phyloP scores from a whole-genome alignment of 2,797 vertebrate species.

The Myripristis jacobus region DNA sequence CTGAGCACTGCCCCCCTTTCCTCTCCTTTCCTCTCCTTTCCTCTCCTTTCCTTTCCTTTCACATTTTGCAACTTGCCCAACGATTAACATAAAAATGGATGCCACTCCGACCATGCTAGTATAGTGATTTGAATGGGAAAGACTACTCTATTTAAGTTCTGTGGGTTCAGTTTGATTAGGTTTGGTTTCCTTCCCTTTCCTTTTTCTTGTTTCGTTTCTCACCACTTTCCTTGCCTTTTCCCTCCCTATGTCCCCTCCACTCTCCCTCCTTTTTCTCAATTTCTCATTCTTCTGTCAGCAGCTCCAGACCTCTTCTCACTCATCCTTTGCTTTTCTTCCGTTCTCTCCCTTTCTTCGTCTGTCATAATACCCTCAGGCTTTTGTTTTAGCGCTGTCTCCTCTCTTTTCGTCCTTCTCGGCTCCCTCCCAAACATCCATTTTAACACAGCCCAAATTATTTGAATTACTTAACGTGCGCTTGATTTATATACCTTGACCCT shows the following conservation, averaged over 20 bases:
- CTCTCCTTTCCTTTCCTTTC: constrained; percentile 1
- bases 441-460: constrained; percentile 12
- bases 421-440: neutral
- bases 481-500: constrained; percentile 39
- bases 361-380: constrained; percentile 7
- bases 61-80: too few species aligned
- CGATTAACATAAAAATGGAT: too few species aligned
- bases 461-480: constrained; percentile 38
- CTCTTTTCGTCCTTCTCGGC: constrained; percentile 8
- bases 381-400: constrained; percentile 20
- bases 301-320: constrained; percentile 1
- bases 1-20: constrained; percentile 26
- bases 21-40: neutral
- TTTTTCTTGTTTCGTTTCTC: constrained; percentile 4
- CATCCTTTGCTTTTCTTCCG: neutral
- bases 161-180: too few species aligned
- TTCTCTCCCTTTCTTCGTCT: neutral
- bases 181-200: too few species aligned
- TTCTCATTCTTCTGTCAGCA: too few species aligned
- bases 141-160: too few species aligned
- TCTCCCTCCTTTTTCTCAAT: too few species aligned
- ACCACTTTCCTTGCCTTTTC: too few species aligned
- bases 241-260: too few species aligned
- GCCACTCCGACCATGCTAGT: too few species aligned
- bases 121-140: too few species aligned